phyloP scores from a whole-genome alignment of 2,113 vertebrate species.

The Oenanthe oenanthe region DNA sequence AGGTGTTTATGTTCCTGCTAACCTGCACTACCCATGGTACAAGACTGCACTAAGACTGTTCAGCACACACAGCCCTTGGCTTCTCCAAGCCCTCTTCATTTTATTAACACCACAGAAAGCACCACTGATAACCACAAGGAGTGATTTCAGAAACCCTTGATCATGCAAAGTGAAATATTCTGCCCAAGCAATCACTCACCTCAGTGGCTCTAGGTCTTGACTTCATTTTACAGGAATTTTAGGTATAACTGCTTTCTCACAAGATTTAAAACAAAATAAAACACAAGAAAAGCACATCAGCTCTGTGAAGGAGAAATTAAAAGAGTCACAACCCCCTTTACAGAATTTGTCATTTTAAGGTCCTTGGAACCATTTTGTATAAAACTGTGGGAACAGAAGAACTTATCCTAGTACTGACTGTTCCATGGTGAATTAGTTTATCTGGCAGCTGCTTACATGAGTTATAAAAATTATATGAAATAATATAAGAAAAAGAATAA shows the following conservation, averaged over 20 bases:
- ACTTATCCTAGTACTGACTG: not conserved
- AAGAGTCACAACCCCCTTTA: accelerated
- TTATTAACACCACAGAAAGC: not conserved
- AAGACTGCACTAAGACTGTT: not conserved
- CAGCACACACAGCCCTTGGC: not conserved
- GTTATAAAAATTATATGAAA: not conserved
- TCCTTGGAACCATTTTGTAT: not conserved
- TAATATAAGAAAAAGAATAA: too few species aligned
- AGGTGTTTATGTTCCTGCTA: not conserved
- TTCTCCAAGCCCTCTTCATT: not conserved
- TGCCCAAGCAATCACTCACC: not conserved
- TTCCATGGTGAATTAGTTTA: not conserved
- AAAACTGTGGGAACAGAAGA: not conserved
- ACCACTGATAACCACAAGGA: not conserved
- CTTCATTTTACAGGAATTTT: not conserved
- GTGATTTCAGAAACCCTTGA: not conserved
- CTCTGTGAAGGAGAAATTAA: not conserved
- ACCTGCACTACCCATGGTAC: accelerated
- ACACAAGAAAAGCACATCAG: not conserved
- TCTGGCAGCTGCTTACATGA: not conserved
- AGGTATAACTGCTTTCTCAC: not conserved
- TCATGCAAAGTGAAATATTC: not conserved
- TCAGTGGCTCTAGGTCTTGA: not conserved
- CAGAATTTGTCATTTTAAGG: not conserved
- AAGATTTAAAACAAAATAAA: not conserved